Percentiles rank a stretch among this genome's conserved stretches.
These are phyloP conservation scores for Caerostris darwini DNA, from an alignment of 1,140 invertebrate species.

Conservation along the genomic window DNA sequence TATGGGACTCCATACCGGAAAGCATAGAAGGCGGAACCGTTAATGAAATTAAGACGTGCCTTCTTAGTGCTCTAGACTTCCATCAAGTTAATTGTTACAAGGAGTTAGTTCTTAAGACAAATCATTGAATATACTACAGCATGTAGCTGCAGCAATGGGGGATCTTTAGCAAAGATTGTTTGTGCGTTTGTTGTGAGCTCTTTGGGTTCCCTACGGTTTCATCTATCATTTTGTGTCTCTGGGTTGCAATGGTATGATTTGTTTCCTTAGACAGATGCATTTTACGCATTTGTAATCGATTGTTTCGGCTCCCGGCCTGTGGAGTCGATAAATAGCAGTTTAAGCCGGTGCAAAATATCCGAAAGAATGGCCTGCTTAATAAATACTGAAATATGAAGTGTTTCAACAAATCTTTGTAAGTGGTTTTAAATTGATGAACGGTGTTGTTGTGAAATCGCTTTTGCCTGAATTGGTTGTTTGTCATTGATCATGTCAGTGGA, in stretches of 20 bases:
- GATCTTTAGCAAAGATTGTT: not conserved
- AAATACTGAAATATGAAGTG: not conserved
- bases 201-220: not conserved
- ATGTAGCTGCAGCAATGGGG: not conserved
- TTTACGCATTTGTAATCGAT: not conserved
- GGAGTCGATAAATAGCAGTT: not conserved
- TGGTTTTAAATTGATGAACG: not conserved
- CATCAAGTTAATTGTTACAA: not conserved
- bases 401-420: not conserved
- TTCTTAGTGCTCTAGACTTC: not conserved
- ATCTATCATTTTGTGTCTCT: not conserved
- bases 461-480: not conserved
- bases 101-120: not conserved
- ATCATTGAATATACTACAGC: not conserved
- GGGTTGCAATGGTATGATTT: not conserved
- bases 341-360: not conserved
- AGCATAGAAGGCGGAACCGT: not conserved
- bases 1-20: not conserved
- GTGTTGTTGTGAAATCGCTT: not conserved
- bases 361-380: not conserved
- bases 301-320: not conserved
- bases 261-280: not conserved
- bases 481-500: not conserved
- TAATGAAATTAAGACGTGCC: not conserved
- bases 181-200: not conserved